Conservation (phyloP, 2,797 vertebrate species). For the Sebastes miniatus region DNA sequence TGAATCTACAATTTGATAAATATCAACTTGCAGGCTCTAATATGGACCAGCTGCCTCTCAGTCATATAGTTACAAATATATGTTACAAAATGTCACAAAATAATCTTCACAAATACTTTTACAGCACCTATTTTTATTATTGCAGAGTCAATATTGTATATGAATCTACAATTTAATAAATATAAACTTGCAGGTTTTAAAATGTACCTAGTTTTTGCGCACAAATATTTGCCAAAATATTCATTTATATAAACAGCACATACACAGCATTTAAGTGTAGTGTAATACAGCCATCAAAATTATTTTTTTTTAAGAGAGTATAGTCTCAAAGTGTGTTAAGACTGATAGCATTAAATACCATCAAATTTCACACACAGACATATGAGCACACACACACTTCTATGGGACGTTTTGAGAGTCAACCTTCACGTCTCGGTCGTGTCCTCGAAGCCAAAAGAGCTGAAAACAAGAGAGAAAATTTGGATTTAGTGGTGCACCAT, state of each 20-base stretch:
- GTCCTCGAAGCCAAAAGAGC: conserved; percentile 27
- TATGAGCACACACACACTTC: background rate
- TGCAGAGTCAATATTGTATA: background rate
- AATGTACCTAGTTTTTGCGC: background rate
- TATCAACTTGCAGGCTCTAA: background rate
- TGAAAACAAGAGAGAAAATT: conserved; percentile 39
- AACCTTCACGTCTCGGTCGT: background rate
- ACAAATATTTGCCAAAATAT: background rate
- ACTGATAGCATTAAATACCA: background rate
- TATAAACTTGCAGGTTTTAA: background rate
- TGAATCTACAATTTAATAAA: background rate
- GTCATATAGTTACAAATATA: background rate
- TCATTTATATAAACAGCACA: background rate
- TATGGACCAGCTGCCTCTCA: background rate
- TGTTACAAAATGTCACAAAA: background rate
- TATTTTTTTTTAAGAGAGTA: background rate
- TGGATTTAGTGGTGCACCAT: conserved; percentile 26
- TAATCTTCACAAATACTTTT: background rate
- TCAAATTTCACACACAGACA: background rate
- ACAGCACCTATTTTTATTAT: background rate
- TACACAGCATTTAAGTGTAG: background rate
- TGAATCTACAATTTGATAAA: background rate
- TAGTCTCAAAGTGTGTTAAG: background rate
- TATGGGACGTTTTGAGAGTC: conserved; percentile 11
- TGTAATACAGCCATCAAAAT: background rate